phyloP scores from a whole-genome alignment of 2,113 vertebrate species.

The Rutilus rutilus region DNA sequence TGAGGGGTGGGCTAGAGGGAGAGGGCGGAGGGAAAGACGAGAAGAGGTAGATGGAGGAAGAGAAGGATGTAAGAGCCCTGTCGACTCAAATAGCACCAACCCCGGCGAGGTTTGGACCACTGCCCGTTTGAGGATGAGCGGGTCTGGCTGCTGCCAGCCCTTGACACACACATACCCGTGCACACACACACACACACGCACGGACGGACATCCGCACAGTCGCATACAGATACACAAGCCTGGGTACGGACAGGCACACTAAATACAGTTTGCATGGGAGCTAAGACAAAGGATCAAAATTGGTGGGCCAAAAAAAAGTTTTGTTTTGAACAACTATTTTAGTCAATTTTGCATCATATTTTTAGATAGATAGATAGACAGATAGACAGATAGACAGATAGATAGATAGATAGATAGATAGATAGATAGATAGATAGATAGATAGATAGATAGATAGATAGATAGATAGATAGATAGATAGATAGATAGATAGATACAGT shows the following conservation, averaged over 20 bases:
- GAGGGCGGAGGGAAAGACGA: background rate
- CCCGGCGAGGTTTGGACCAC: slow-evolving; percentile 42
- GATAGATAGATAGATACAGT: no score
- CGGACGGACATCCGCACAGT: background rate
- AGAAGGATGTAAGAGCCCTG: slow-evolving; percentile 39
- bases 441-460: no score
- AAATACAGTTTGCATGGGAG: background rate
- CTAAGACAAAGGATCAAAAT: background rate
- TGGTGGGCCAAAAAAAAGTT: background rate
- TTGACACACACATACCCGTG: slow-evolving; percentile 5
- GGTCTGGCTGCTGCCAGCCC: slow-evolving; percentile 51
- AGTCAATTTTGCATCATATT: no score
- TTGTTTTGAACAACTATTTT: background rate
- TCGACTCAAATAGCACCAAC: slow-evolving; percentile 53
- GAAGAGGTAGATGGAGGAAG: slow-evolving; percentile 14
- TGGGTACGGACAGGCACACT: slow-evolving; percentile 22
- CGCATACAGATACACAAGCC: slow-evolving; percentile 37
- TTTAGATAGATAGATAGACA: no score
- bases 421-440: no score
- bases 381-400: no score
- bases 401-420: no score
- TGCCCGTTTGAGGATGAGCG: slow-evolving; percentile 46
- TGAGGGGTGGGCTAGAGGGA: slow-evolving; percentile 23
- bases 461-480: no score
- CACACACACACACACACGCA: background rate